Evolutionary conservation across 2,797 vertebrate species (phyloP), one percentile per base, ranked within the genome.

Genomic region (Limnodromus scolopaceus): DNA sequence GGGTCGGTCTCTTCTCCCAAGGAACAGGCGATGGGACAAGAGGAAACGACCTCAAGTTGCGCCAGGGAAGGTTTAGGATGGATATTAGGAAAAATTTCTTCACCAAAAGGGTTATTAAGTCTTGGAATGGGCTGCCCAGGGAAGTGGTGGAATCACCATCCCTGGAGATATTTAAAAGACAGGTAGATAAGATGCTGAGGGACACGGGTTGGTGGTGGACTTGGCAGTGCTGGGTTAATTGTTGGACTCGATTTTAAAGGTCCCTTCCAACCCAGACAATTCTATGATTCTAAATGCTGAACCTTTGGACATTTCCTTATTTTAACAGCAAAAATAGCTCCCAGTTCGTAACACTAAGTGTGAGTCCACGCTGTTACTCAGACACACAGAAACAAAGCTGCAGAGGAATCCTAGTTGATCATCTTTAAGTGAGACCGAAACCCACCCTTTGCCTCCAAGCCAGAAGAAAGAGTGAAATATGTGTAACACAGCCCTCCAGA

Each of bases 291-390:
- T 17, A 58, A 58, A 10, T 60, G 36, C 32, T 19, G 38, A 27
- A 60, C 12, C 41, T 32, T 32, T 54, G 34, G 46, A 1, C 27
- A 0, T 60, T 53, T 27, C 30, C 20, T 6, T 45, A 6, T 15
- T 8, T 24, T 20, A 70, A n/a, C 2, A 12, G 55, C 16, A 7
- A 16, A 55, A 58, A 13, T 0, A 13, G 16, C n/a, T 39, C 22
- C 16, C 2, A 2, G 16, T 6, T 19, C 11, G 0, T 13, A 23
- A 23, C 2, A 13, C 34, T 11, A 9, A 20, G 20, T 8, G 63
- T 8, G 3, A 43, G 2, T 4, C 38, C 5, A 20, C 5, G 18
- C 53, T 30, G 30, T 9, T 11, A 12, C 16, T 41, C 43, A 27
- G 27, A 9, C 60, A 9, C 30, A 1, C 8, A 16, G 49, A n/a